phyloP scores from a whole-genome alignment of 2,797 vertebrate species.

The Channa striata region DNA sequence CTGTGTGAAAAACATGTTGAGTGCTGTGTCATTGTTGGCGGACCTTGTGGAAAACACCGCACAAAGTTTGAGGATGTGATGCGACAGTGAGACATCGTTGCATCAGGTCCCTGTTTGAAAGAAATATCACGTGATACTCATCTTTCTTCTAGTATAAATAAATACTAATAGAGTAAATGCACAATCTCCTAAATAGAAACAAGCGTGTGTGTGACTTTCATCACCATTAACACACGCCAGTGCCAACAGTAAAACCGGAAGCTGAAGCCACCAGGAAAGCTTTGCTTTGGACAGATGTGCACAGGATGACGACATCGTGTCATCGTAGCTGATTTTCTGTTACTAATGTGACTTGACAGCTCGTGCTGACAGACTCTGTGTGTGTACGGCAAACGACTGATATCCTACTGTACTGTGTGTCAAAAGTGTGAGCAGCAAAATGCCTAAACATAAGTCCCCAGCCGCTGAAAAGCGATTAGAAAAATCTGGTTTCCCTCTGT shows the following conservation, averaged over 20 bases:
- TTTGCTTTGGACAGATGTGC: slow-evolving; percentile 27
- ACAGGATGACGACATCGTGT: not conserved
- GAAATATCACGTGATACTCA: not conserved
- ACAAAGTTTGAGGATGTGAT: not conserved
- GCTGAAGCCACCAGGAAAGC: slow-evolving; percentile 22
- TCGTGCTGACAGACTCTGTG: not conserved
- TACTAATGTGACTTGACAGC: no score
- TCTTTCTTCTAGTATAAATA: not conserved
- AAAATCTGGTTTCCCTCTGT: not conserved
- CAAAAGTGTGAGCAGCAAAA: not conserved
- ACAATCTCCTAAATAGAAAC: slow-evolving; percentile 1
- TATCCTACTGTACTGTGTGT: not conserved
- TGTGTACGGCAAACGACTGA: slow-evolving; percentile 1
- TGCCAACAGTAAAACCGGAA: slow-evolving; percentile 18
- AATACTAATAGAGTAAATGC: not conserved
- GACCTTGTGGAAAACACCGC: slow-evolving; percentile 1
- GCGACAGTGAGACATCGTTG: not conserved
- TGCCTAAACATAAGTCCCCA: not conserved
- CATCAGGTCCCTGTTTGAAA: not conserved
- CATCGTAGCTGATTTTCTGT: not conserved
- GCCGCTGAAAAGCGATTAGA: not conserved
- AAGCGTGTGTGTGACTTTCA: not conserved
- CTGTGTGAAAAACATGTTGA: slow-evolving; percentile 37
- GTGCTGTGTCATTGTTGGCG: not conserved
- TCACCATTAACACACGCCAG: slow-evolving; percentile 3